Base-by-base conservation (phyloP, 1,140 invertebrate genomes). In the Lepidurus apus region DNA sequence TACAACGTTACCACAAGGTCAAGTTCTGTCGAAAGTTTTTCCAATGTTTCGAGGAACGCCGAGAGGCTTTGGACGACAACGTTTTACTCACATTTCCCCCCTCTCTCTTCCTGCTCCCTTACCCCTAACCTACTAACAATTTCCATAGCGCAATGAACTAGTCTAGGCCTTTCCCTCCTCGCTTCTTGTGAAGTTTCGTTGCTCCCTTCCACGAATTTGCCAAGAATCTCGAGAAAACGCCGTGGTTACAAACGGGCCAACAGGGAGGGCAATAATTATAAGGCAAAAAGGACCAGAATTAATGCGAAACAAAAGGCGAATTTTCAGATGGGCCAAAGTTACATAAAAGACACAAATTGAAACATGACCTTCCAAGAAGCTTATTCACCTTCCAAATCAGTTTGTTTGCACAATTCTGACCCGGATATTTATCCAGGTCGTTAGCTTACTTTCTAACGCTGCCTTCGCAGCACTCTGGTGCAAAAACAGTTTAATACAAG, bases 381-480 rank as follows among this genome's bases (percentile, higher is more conserved):
- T 65, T 65, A 65, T 65, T 0, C 53, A 13, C 17, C 53, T 21
- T 21, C 53, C 17, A 65, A 65, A 65, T 65, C 53, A n/a, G 53
- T 65, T 65, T 65, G 53, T 65, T 65, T 65, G 53, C 53, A 65
- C 8, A 65, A 65, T n/a, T 65, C 53, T 65, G 53, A 65, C 53
- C 53, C 53, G 53, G 53, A 65, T 65, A 65, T 65, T 7, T 65
- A 65, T 65, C 53, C 53, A 1, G 53, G 53, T 65, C 53, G 53
- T 21, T 65, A 7, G 21, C 53, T n/a, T 65, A 65, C 53, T 65
- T 65, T 65, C 53, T 65, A 65, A n/a, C 53, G 17, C 34, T 34
- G 34, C 34, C 34, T 34, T 34, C 34, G 34, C 34, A 34, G 2
- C 53, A 21, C 53, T 65, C 53, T 65, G 21, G 21, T 34, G 34